Percentiles rank a stretch among this genome's conserved stretches.
Evolutionary conservation across 2,113 vertebrate species (phyloP).

Genomic region (Syrrhaptes paradoxus): DNA sequence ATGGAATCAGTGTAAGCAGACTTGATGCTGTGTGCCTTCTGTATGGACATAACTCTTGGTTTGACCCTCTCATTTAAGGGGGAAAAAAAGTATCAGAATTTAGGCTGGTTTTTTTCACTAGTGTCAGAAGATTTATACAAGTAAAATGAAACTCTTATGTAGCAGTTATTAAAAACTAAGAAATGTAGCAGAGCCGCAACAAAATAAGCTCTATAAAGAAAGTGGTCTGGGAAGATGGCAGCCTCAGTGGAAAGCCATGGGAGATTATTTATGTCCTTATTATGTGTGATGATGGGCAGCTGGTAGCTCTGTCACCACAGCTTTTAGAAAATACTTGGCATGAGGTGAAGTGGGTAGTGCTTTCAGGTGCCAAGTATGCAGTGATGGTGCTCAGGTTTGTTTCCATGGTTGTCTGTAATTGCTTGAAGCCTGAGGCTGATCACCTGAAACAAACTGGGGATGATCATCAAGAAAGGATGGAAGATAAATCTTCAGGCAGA

Average conservation of each 20-base stretch:
- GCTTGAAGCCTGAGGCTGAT: fast-evolving
- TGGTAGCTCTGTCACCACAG: background rate
- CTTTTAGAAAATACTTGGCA: background rate
- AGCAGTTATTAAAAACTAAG: background rate
- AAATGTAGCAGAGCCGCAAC: background rate
- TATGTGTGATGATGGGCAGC: background rate
- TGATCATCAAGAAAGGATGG: background rate
- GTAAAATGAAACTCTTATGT: background rate
- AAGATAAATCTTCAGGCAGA: background rate
- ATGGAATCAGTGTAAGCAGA: background rate
- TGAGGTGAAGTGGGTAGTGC: background rate
- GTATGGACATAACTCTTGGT: background rate
- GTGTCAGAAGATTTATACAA: background rate
- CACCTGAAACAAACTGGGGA: background rate
- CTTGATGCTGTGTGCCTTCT: background rate
- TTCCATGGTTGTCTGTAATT: background rate
- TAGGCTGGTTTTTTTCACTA: background rate
- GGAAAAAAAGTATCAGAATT: background rate
- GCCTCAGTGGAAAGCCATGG: background rate
- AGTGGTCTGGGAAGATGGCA: background rate
- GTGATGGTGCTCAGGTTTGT: background rate
- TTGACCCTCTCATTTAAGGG: background rate
- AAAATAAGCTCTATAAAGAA: background rate
- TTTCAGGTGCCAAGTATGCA: background rate
- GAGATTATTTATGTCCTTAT: background rate